These are phyloP conservation scores for Rhabditoides inermis DNA, from an alignment of 2,888 invertebrate species.

Conservation along the genomic window DNA sequence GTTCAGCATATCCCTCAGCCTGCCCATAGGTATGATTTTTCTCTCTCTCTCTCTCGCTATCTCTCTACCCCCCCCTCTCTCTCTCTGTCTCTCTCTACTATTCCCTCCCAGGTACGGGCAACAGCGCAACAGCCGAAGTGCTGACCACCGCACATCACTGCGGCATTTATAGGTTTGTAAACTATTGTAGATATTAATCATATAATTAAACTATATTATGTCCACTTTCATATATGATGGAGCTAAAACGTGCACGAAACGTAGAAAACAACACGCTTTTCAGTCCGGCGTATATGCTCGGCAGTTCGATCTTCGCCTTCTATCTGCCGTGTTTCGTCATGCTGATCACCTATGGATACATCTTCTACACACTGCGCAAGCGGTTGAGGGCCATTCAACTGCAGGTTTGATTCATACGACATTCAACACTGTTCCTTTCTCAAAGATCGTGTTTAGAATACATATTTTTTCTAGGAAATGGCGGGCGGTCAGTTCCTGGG, in stretches of 20 bases:
- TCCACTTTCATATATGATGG: too few relatives aligned
- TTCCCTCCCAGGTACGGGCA: slow-evolving; percentile 40
- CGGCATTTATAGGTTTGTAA: slow-evolving; percentile 50
- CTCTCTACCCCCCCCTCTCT: too few relatives aligned
- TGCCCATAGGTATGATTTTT: slow-evolving; percentile 38
- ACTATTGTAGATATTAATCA: too few relatives aligned
- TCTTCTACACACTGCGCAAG: slow-evolving; percentile 52
- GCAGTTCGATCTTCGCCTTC: slow-evolving; percentile 53
- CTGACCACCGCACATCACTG: slow-evolving; percentile 46
- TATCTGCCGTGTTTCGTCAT: slow-evolving; percentile 57
- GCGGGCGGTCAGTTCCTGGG: slow-evolving; percentile 50
- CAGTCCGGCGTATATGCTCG: slow-evolving; percentile 48
- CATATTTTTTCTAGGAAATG: slow-evolving; percentile 36
- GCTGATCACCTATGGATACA: slow-evolving; percentile 56
- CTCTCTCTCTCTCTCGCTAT: background rate
- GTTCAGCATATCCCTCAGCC: slow-evolving; percentile 44
- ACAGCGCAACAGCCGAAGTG: slow-evolving; percentile 34
- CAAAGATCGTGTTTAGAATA: background rate
- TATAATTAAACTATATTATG: too few relatives aligned
- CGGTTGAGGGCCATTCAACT: slow-evolving; percentile 48
- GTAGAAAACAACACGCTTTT: too few relatives aligned
- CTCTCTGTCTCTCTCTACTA: too few relatives aligned
- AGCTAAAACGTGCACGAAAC: too few relatives aligned
- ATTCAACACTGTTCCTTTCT: background rate
- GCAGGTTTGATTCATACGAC: slow-evolving; percentile 26